Evolutionary conservation across 2,797 vertebrate genomes (phyloP).

Genomic region (Ptychobarbus kaznakovi): DNA sequence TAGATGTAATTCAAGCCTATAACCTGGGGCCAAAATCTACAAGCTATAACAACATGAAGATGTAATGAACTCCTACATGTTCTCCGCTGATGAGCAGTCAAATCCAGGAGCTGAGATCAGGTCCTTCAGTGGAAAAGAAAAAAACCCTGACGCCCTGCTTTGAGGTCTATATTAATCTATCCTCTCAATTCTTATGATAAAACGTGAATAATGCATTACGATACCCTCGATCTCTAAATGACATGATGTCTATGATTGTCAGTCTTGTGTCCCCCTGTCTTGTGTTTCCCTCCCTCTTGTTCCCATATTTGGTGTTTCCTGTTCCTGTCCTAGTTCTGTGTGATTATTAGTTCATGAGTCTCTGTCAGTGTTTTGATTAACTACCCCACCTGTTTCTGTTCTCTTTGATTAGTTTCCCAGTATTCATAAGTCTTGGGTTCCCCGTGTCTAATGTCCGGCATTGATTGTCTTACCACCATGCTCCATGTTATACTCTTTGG

Average conservation of each 20-base stretch:
- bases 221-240: neutral
- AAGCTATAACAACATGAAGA: neutral
- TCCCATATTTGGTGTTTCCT: no score
- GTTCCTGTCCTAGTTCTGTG: no score
- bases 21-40: neutral
- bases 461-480: no score
- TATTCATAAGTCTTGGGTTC: no score
- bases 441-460: no score
- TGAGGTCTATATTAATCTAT: neutral
- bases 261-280: no score
- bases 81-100: neutral
- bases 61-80: neutral
- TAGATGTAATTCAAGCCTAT: neutral
- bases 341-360: no score
- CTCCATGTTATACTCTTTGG: no score
- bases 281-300: no score
- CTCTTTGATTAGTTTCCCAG: no score
- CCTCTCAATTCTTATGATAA: neutral
- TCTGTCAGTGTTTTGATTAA: no score
- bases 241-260: neutral
- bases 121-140: neutral
- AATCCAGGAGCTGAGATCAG: neutral
- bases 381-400: no score
- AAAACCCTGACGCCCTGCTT: neutral
- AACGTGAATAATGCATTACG: neutral